phyloP scores from a whole-genome alignment of 2,113 vertebrate genomes.

The Coryphaenoides rupestris region DNA sequence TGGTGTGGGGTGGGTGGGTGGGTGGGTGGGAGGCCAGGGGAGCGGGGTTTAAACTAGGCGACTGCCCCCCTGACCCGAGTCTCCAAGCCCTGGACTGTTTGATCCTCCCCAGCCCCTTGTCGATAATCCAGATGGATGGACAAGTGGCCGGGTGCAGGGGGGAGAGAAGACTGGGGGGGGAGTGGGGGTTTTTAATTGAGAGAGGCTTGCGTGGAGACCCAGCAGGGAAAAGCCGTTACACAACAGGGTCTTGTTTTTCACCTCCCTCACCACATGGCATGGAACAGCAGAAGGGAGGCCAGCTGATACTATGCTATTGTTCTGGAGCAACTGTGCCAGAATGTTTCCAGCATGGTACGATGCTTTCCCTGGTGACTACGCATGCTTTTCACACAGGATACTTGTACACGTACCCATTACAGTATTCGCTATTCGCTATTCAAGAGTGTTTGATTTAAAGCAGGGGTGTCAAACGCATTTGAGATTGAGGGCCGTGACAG shows the following conservation, averaged over 20 bases:
- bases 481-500: too few relatives aligned
- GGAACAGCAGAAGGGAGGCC: too few relatives aligned
- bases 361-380: too few relatives aligned
- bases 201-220: conserved; percentile 44
- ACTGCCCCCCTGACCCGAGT: conserved; percentile 27
- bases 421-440: too few relatives aligned
- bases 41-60: conserved; percentile 22
- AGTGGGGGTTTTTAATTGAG: conserved; percentile 44
- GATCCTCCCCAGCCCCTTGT: conserved; percentile 48
- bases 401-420: too few relatives aligned
- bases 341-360: too few relatives aligned
- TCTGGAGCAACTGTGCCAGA: too few relatives aligned
- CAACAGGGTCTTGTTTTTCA: conserved; percentile 46
- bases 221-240: conserved; percentile 46
- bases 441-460: too few relatives aligned
- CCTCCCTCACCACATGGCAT: conserved; percentile 8
- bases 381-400: too few relatives aligned
- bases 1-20: conserved; percentile 1
- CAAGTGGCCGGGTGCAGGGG: conserved; percentile 20
- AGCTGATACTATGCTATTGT: too few relatives aligned
- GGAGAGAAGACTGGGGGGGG: conserved; percentile 3
- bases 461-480: too few relatives aligned
- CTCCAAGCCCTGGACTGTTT: conserved; percentile 48
- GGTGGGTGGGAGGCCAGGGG: background rate
- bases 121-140: conserved; percentile 55